Evolutionary conservation across 2,797 vertebrate genomes (phyloP), one percentile per base, ranked within the genome.

Genomic region (Anas bahamensis): DNA sequence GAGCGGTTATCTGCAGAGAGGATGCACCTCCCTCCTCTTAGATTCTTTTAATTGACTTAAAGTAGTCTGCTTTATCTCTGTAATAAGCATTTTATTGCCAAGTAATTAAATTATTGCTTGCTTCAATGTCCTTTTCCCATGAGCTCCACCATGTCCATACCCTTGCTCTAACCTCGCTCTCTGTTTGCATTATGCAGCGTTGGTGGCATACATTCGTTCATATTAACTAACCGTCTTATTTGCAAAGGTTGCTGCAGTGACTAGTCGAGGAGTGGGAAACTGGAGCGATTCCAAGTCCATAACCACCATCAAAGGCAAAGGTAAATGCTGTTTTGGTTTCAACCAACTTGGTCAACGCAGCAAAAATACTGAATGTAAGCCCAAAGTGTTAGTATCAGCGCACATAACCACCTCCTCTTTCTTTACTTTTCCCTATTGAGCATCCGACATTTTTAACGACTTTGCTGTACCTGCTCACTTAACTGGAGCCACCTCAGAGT

Each of bases 271-370:
- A 16, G 98, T 99, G 23, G 99, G 99, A 56, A 99, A 99, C 74
- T 99, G 99, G 99, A 98, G 98, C 1, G 98, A 99, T 68, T 94
- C 98, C 39, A 99, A 99, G 96, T 98, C 98, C 90, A 98, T 99
- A 78, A 98, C 97, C 69, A 99, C 99, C 11, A 73, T 97, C 55
- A 99, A 98, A 98, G 99, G 98, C 98, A 97, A 97, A 97, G 97
- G 97, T 97, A 96, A 97, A 37, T 13, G 71, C 6, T 46, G 42
- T 39, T 92, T 71, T 4, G 9, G 35, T 74, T 55, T 72, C 24
- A 19, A 35, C 21, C 35, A 13, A 13, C 31, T 37, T 4, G 0
- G 83, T 57, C 33, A 31, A 42, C 29, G 1, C 8, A 21, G 50
- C 33, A 42, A 28, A 76, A 61, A 86, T 15, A 29, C 29, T 24